Evolutionary conservation across 2,797 vertebrate species (phyloP), one percentile per base, ranked within the genome.

Genomic region (Acomys russatus): DNA sequence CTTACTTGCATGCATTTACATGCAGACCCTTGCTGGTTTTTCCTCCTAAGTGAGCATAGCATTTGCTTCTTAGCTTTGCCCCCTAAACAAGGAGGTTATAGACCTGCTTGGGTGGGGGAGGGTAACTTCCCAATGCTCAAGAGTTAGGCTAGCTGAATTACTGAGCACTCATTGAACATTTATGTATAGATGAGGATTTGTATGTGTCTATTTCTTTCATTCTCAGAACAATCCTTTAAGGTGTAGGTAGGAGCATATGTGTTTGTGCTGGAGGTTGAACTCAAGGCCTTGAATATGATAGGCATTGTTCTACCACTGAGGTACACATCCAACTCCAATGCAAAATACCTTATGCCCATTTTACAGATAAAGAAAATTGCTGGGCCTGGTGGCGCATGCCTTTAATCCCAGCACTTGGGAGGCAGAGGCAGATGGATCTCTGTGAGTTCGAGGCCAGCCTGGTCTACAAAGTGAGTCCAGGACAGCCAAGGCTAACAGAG

Each of bases 91-190:
- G 17, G 61, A 61, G 20, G 18, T 80, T 76, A 25, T 25, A 14
- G 49, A 30, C 66, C 76, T 73, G 61, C 54, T 35, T 25, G 74
- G 23, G 14, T 10, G 44, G 73, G 68, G 22, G 59, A 76, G 9
- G 3, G 8, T 22, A 44, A n/a, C 18, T 51, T 64, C 44, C 12
- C 49, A 35, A 33, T 1, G 3, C 28, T 8, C 22, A 73, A 44
- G 59, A 94, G 66, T 82, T 68, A 74, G 64, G 54, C 73, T 71
- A 51, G 77, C 35, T 92, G 74, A 74, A 70, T 85, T 88, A 56
- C 12, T 56, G 20, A 71, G 49, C 28, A 56, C 28, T 83, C 15
- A 20, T 20, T 20, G 5, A 66, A 49, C 61, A 12, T 61, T 68
- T 74, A 17, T 78, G 49, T 82, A n/a, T 51, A 38, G 44, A 23